Evolutionary conservation across 2,888 invertebrate species (phyloP), one percentile per base, ranked within the genome.

Genomic region (Trypoxylon attenuatum): DNA sequence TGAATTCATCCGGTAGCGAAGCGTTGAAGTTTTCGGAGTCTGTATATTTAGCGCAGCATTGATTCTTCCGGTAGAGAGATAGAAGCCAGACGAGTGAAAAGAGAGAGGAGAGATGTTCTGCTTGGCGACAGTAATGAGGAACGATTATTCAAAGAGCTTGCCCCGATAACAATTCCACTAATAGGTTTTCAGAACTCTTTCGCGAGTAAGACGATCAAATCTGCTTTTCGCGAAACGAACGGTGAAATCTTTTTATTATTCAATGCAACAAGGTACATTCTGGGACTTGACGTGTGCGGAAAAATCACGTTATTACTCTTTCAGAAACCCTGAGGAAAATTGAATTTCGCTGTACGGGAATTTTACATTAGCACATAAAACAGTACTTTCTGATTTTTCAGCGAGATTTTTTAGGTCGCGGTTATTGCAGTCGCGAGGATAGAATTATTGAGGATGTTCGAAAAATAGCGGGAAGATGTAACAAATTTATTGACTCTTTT

Each of bases 31-130:
- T 54, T 56, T 70, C 33, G 50, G 33, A 23, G 43, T n/a, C 39
- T 43, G 59, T 68, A 62, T 68, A 57, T 70, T 70, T 56, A 65
- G 61, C 42, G 41, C 50, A 58, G 54, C 71, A 68, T 73, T 54
- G 59, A 73, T 73, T 71, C 57, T 46, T 46, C 21, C 46, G 60
- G 25, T 46, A 52, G 39, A 52, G 43, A 61, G 33, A 4, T 10
- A 13, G n/a, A 33, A 33, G 13, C 10, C n/a, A 13, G 13, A 1
- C 10, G n/a, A 8, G 33, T 13, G 33, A 33, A 13, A 6, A 13
- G 10, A n/a, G 33, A 13, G 25, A 5, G 33, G 33, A 33, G n/a
- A 27, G 52, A 58, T 21, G 42, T 39, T 46, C 23, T 19, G 42
- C 42, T 51, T 22, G 55, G 50, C 53, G 58, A 68, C 58, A 61